A percentile compares a stretch with the other conserved stretches of the same genome.
These are phyloP conservation scores for Pseudococcus viburni DNA, from an alignment of 2,888 invertebrate species.

Conservation along the genomic window DNA sequence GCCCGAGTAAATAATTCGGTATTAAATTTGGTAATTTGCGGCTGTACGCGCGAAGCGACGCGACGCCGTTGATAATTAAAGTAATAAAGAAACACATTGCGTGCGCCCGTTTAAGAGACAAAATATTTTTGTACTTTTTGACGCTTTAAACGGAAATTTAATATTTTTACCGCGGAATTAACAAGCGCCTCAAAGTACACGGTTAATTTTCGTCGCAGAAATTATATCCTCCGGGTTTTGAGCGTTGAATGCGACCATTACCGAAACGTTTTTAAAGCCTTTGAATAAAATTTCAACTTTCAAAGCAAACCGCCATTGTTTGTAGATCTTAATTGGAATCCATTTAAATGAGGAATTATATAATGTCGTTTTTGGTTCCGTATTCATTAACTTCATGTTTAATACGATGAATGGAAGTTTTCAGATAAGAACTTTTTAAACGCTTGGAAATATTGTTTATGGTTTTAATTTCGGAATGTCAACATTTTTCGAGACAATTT, in stretches of 20 bases:
- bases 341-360: constrained; percentile 65
- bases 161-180: constrained; percentile 53
- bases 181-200: constrained; percentile 39
- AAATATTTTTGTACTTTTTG: constrained; percentile 49
- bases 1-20: constrained; percentile 32
- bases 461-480: constrained; percentile 56
- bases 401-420: constrained; percentile 61
- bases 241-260: constrained; percentile 53
- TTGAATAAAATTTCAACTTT: constrained; percentile 58
- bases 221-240: constrained; percentile 46
- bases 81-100: constrained; percentile 51
- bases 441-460: constrained; percentile 54
- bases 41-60: not conserved
- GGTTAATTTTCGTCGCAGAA: constrained; percentile 57
- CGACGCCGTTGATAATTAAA: constrained; percentile 33
- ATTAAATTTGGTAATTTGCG: constrained; percentile 14
- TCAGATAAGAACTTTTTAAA: constrained; percentile 59
- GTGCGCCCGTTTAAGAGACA: constrained; percentile 15
- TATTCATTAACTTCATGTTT: constrained; percentile 61
- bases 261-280: constrained; percentile 49
- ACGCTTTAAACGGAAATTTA: constrained; percentile 50
- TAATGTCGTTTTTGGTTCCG: constrained; percentile 63
- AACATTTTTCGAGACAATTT: constrained; percentile 54
- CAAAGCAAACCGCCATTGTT: constrained; percentile 59
- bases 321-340: constrained; percentile 65